These are phyloP conservation scores for Strix uralensis DNA, from an alignment of 2,113 vertebrate genomes.

Conservation along the genomic window DNA sequence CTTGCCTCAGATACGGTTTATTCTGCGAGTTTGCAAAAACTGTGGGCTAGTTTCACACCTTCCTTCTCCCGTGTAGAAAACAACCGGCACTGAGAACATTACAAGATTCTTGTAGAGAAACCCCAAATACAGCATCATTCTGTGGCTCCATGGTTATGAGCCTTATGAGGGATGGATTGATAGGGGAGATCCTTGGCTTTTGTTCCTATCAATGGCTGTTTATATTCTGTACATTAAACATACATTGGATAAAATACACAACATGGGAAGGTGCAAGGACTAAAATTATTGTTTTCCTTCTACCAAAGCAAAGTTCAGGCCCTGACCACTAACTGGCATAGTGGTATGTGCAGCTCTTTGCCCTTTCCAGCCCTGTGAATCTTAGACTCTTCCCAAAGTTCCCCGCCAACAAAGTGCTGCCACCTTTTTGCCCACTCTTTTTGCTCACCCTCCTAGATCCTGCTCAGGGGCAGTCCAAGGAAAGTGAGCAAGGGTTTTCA, in stretches of 20 bases:
- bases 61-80: constrained; percentile 5
- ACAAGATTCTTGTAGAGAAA: background rate
- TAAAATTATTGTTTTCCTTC: background rate
- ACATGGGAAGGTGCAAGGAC: background rate
- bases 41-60: constrained; percentile 39
- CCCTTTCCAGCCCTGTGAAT: background rate
- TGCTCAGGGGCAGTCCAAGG: background rate
- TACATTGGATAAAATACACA: background rate
- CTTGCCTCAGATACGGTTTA: background rate
- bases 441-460: background rate
- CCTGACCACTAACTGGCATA: background rate
- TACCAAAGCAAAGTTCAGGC: background rate
- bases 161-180: background rate
- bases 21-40: constrained; percentile 6
- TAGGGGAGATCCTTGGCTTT: background rate
- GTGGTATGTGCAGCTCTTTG: background rate
- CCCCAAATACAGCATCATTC: background rate
- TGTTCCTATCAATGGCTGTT: background rate
- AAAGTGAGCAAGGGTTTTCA: background rate
- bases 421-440: background rate
- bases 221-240: background rate
- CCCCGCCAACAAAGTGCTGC: background rate
- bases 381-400: background rate
- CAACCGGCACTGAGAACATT: background rate
- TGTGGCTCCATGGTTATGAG: background rate